Conservation (phyloP, 1,140 invertebrate genomes). For the Proales similis region DNA sequence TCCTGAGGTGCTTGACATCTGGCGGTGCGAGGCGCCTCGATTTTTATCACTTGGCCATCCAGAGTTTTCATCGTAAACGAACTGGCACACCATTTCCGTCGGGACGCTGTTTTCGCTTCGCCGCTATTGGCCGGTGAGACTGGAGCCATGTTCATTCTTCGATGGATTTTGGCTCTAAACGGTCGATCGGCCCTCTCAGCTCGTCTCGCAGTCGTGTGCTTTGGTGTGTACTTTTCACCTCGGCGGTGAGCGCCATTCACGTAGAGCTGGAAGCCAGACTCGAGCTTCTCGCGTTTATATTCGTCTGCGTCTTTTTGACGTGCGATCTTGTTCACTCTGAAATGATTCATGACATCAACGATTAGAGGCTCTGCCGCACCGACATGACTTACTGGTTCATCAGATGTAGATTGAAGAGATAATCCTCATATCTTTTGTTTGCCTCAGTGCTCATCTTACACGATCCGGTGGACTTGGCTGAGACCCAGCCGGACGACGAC, state of each 20-base stretch:
- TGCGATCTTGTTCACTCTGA: background rate
- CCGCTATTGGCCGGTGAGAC: background rate
- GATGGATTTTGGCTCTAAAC: background rate
- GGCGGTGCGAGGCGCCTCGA: conserved; percentile 12
- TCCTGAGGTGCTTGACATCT: background rate
- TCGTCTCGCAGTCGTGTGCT: conserved; percentile 3
- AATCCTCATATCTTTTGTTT: conserved; percentile 33
- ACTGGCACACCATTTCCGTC: conserved; percentile 13
- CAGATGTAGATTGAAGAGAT: conserved; percentile 28
- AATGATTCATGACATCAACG: background rate
- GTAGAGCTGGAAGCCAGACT: conserved; percentile 20
- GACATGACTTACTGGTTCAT: conserved; percentile 1
- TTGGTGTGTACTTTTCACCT: conserved; percentile 23
- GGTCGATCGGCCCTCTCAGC: conserved; percentile 3
- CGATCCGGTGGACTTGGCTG: background rate
- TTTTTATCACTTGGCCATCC: conserved; percentile 35
- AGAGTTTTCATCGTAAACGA: conserved; percentile 33
- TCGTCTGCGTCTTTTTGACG: conserved; percentile 29
- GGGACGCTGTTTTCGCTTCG: background rate
- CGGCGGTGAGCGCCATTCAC: conserved; percentile 11
- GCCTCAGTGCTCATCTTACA: conserved; percentile 13
- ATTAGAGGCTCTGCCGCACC: background rate
- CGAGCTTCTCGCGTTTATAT: conserved; percentile 29
- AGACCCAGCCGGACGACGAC: background rate
- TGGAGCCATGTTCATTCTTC: background rate